phyloP scores from a whole-genome alignment of 1,140 invertebrate species.

The Cydia amplana region DNA sequence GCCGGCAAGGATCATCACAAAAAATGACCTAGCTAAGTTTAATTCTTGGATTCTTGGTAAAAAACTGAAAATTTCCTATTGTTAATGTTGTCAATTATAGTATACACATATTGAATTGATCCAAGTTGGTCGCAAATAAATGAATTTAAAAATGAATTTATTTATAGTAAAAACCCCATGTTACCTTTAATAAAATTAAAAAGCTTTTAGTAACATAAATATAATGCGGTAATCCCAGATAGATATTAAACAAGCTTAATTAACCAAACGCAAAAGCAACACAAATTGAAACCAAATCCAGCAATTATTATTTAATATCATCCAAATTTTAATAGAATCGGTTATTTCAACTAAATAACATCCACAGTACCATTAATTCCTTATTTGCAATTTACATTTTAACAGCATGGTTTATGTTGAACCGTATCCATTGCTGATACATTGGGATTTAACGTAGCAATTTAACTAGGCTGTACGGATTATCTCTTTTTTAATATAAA shows the following conservation, averaged over 20 bases:
- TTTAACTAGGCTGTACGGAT: background rate
- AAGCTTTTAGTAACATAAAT: no score
- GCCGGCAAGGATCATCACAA: no score
- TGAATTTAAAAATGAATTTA: no score
- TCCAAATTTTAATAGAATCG: background rate
- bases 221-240: background rate
- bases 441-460: background rate
- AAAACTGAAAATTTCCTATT: no score
- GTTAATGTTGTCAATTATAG: no score
- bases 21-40: no score
- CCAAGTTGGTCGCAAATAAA: no score
- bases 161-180: no score
- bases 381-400: background rate
- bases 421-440: background rate
- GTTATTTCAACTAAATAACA: background rate
- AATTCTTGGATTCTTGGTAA: no score
- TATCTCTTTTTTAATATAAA: background rate
- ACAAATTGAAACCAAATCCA: constrained; percentile 14
- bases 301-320: background rate
- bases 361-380: background rate
- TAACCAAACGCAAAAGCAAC: background rate
- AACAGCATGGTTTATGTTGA: background rate
- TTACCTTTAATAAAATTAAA: no score
- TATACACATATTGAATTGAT: no score
- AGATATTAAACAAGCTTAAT: background rate